phyloP scores from a whole-genome alignment of 2,113 vertebrate species.

The Porphyrio hochstetteri region DNA sequence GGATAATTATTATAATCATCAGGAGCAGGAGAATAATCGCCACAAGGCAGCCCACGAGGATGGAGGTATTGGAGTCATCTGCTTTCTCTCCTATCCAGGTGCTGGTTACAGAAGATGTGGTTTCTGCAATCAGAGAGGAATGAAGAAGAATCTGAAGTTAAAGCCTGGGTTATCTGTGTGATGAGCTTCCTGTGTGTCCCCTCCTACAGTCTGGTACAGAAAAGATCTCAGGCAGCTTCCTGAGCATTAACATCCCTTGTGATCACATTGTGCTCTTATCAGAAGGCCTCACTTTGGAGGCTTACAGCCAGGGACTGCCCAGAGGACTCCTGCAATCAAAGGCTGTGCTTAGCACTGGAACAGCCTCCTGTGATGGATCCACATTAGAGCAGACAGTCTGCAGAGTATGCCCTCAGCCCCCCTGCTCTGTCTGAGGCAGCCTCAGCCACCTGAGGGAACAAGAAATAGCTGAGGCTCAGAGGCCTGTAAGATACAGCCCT shows the following conservation, averaged over 20 bases:
- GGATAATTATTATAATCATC: conserved; percentile 87
- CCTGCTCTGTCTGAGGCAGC: not conserved
- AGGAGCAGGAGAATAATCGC: conserved; percentile 90
- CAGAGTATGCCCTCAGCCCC: not conserved
- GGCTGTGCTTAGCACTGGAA: not conserved
- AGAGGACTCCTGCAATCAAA: not conserved
- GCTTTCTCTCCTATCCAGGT: conserved; percentile 59
- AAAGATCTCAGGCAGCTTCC: not conserved
- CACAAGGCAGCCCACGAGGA: conserved; percentile 89
- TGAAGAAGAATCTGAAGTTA: not conserved
- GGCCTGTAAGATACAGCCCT: not conserved
- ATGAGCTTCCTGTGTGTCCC: not conserved
- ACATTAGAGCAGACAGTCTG: not conserved
- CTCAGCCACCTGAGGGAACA: not conserved
- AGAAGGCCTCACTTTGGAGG: not conserved
- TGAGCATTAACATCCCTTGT: not conserved
- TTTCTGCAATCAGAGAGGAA: conserved; percentile 49
- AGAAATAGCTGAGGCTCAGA: not conserved
- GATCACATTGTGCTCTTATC: not conserved
- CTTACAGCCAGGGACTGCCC: not conserved
- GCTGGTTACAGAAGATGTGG: conserved; percentile 69
- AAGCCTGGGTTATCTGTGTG: not conserved
- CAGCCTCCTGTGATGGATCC: not conserved
- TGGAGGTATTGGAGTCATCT: conserved; percentile 80
- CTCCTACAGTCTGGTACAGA: not conserved